Conservation (phyloP, 2,888 invertebrate genomes). For the Mycalesis mineus region DNA sequence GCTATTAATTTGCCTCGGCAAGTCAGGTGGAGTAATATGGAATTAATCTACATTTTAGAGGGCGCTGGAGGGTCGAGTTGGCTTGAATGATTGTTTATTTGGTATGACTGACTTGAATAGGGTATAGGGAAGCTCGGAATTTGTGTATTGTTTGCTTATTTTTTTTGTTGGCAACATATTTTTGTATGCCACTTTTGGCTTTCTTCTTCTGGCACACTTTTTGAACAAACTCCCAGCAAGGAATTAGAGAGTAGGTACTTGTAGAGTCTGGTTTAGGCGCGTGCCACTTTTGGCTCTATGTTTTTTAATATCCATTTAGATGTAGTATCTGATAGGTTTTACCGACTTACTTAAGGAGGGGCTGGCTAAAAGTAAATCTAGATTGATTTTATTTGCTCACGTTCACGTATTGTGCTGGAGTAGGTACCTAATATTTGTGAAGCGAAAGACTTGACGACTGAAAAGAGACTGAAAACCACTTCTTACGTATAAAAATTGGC, state of each 20-base stretch:
- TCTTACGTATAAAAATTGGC: no score
- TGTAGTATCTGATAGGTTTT: neutral
- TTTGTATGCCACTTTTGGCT: no score
- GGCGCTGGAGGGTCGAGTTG: constrained; percentile 33
- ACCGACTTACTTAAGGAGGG: no score
- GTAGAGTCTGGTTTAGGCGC: neutral
- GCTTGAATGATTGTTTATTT: constrained; percentile 33
- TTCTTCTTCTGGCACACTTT: no score
- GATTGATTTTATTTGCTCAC: no score
- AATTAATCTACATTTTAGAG: constrained; percentile 51
- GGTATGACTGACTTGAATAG: constrained; percentile 22
- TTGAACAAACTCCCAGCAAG: constrained; percentile 4
- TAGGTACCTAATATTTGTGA: no score
- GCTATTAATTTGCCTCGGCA: constrained; percentile 40
- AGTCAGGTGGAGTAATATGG: constrained; percentile 52
- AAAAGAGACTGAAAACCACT: no score
- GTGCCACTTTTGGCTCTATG: constrained; percentile 2
- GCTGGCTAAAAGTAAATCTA: no score
- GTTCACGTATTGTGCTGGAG: no score
- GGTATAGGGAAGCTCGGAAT: neutral
- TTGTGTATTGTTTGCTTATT: neutral
- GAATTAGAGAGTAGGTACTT: constrained; percentile 5
- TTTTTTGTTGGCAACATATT: neutral
- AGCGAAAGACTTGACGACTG: no score
- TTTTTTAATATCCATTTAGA: constrained; percentile 5